phyloP scores from a whole-genome alignment of 2,888 invertebrate species.

The Gastracanthus pulcherrimus region DNA sequence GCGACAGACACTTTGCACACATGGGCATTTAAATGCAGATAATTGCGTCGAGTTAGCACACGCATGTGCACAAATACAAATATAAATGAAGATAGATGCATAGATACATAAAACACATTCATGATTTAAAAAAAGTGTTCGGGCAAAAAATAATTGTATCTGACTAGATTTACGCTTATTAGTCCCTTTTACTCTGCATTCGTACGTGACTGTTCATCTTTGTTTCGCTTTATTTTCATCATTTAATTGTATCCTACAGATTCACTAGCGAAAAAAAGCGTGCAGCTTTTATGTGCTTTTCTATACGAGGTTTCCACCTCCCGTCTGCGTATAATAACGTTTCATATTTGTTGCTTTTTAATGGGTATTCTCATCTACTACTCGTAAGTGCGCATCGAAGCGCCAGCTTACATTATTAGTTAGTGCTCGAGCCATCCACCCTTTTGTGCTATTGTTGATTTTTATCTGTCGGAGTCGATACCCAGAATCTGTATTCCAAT shows the following conservation, averaged over 20 bases:
- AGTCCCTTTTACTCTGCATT: not conserved
- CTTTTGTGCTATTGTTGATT: too few relatives aligned
- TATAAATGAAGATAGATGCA: not conserved
- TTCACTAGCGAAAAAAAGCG: too few relatives aligned
- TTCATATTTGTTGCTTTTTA: slow-evolving; percentile 38
- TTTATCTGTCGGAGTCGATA: too few relatives aligned
- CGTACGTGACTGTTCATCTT: too few relatives aligned
- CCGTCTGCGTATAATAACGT: slow-evolving; percentile 35
- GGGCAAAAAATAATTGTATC: not conserved
- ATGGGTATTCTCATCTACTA: not conserved
- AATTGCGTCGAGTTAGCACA: not conserved
- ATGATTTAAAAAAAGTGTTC: not conserved
- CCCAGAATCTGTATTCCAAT: too few relatives aligned
- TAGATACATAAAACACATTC: not conserved
- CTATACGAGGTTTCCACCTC: too few relatives aligned
- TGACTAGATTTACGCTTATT: not conserved
- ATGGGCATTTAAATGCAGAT: slow-evolving; percentile 1
- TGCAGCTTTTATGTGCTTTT: too few relatives aligned
- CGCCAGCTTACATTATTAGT: not conserved
- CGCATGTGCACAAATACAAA: not conserved
- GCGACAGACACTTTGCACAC: not conserved
- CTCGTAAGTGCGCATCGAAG: not conserved
- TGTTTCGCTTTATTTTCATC: too few relatives aligned
- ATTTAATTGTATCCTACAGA: too few relatives aligned
- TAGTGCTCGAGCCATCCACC: too few relatives aligned